phyloP scores from a whole-genome alignment of 2,113 vertebrate genomes.

The Motacilla alba region DNA sequence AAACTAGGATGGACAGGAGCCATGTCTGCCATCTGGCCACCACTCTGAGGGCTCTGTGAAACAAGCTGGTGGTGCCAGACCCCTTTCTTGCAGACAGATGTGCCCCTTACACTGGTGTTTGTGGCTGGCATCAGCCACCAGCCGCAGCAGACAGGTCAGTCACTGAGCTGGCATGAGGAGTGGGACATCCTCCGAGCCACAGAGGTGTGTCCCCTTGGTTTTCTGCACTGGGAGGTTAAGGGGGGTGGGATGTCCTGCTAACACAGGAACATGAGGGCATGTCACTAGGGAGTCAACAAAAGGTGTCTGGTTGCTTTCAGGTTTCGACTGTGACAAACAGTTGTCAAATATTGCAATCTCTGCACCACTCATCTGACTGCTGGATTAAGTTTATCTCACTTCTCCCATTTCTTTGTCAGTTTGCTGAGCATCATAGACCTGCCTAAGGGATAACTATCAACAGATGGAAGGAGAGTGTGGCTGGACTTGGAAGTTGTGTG shows the following conservation, averaged over 20 bases:
- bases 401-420: background rate
- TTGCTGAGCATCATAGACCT: constrained; percentile 5
- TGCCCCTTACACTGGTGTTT: background rate
- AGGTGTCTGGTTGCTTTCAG: background rate
- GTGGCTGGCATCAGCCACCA: background rate
- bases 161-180: background rate
- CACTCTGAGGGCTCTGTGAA: background rate
- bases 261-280: background rate
- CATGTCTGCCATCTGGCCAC: background rate
- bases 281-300: background rate
- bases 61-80: background rate
- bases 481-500: background rate
- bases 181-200: fast-evolving
- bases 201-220: fast-evolving
- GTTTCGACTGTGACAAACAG: background rate
- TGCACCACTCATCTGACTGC: background rate
- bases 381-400: background rate
- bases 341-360: background rate
- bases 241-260: background rate
- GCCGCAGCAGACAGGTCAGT: background rate
- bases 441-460: constrained; percentile 51
- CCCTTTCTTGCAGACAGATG: background rate
- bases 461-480: constrained; percentile 43
- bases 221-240: background rate
- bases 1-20: background rate